These are phyloP conservation scores for Aphyosemion australe DNA, from an alignment of 2,113 vertebrate genomes.

Conservation along the genomic window DNA sequence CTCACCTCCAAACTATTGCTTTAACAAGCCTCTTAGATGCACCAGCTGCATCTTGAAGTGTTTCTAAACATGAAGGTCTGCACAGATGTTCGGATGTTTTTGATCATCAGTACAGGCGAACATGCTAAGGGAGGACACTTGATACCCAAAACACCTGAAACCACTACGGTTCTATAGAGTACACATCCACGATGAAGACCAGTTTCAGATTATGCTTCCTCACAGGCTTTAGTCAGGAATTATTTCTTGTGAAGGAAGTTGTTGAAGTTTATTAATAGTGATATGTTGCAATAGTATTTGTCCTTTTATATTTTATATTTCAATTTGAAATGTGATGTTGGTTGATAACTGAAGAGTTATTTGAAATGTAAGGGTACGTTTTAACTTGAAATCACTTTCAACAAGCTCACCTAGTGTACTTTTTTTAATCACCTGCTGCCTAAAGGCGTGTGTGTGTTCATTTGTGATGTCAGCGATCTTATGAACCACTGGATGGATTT, in stretches of 20 bases:
- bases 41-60: conserved; percentile 53
- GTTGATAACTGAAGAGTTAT: not conserved
- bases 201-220: not conserved
- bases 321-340: not conserved
- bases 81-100: conserved; percentile 59
- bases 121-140: conserved; percentile 16
- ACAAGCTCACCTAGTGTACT: too few relatives aligned
- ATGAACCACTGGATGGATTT: too few relatives aligned
- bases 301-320: not conserved
- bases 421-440: too few relatives aligned
- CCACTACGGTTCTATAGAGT: conserved; percentile 6
- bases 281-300: not conserved
- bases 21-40: conserved; percentile 46
- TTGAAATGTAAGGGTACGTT: not conserved
- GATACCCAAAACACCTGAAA: conserved; percentile 28
- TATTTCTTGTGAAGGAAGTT: not conserved
- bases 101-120: conserved; percentile 37
- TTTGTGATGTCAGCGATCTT: too few relatives aligned
- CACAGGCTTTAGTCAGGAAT: not conserved
- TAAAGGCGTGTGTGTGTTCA: too few relatives aligned
- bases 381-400: not conserved
- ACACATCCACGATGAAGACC: not conserved
- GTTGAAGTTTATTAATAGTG: not conserved
- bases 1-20: conserved; percentile 1
- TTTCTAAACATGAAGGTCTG: conserved; percentile 34